phyloP scores from a whole-genome alignment of 2,797 vertebrate species.

The Furcifer pardalis region DNA sequence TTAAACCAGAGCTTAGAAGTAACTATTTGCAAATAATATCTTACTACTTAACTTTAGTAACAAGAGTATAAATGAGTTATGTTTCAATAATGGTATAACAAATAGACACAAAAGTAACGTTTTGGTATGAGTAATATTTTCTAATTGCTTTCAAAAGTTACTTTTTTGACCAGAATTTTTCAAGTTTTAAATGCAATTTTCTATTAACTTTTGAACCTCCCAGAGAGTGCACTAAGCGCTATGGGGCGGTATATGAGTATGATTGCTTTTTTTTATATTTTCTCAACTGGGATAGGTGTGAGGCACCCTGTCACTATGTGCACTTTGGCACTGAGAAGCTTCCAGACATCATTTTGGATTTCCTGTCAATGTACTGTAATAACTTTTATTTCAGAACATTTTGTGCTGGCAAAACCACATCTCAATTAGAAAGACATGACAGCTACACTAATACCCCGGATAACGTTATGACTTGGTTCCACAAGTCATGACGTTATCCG shows the following conservation, averaged over 20 bases:
- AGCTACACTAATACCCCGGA: no score
- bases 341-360: neutral
- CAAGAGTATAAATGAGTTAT: neutral
- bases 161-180: no score
- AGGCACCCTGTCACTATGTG: no score
- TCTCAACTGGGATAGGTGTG: no score
- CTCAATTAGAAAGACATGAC: neutral
- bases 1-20: neutral
- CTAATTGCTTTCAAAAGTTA: neutral
- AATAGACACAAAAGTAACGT: no score
- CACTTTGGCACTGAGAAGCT: neutral
- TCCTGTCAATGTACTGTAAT: neutral
- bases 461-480: no score
- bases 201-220: no score
- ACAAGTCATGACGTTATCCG: no score
- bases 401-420: neutral
- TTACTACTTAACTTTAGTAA: neutral
- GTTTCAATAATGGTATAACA: neutral
- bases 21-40: neutral
- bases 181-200: no score
- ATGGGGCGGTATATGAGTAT: no score
- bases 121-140: neutral
- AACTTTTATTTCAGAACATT: neutral
- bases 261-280: no score
- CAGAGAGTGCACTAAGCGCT: no score